Base-by-base conservation (phyloP, 1,140 invertebrate genomes). In the Trachymyrmex septentrionalis region DNA sequence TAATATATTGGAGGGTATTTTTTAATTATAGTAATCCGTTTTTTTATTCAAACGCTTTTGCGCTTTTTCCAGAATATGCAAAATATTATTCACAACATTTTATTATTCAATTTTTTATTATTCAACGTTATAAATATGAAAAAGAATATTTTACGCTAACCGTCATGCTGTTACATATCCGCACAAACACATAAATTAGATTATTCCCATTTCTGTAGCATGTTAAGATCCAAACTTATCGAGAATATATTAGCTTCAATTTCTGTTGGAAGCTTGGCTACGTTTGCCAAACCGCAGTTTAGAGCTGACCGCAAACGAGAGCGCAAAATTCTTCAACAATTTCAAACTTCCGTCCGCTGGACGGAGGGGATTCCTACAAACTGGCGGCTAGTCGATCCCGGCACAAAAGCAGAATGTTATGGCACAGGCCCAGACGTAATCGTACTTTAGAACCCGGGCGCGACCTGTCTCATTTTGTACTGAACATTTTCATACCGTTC, bases 401-500 rank as follows among this genome's bases (percentile, higher is more conserved):
- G 63, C 53, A 78, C 64, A 88, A 85, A 88, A 85, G 72, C 30
- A 61, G 73, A 77, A 73, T 63, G 67, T 90, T 88, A 88, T 64
- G 57, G 57, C 55, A 77, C 75, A 34, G 73, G 76, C 57, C 57
- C 66, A 77, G 87, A 87, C 77, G 44, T 72, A 80, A 90, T 90
- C 90, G 77, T 77, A 72, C 78, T 84, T 86, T 77, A 84, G 30
- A 86, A 24, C 16, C 14, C 24, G 38, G 38, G 73, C 53, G 24
- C 86, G 50, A 77, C 81, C 38, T 88, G 87, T 90, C 85, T 78
- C 78, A 76, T 84, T 84, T 86, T 75, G 66, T 66, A 55, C 19
- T 12, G 21, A 87, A 84, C 66, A 69, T 89, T 90, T 90, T 89
- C 87, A 76, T 73, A 81, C 86, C 38, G 48, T 63, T 78, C 61